phyloP scores from a whole-genome alignment of 1,140 invertebrate genomes.

The Cryptotermes secundus region DNA sequence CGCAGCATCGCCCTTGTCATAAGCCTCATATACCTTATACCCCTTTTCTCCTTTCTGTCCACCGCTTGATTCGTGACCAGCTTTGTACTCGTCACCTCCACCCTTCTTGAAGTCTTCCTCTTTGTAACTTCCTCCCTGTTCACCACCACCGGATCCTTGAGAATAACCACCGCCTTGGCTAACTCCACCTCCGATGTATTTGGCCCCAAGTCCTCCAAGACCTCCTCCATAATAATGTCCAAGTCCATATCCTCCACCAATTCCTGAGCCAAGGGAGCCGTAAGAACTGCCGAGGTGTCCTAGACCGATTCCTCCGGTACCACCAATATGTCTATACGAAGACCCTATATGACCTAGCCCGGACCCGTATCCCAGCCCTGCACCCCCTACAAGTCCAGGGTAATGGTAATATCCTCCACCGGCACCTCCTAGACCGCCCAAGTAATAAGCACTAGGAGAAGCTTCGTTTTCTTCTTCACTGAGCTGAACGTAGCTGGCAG shows the following conservation, averaged over 20 bases:
- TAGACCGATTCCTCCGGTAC: neutral
- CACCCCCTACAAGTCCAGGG: neutral
- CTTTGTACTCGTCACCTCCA: conserved; percentile 32
- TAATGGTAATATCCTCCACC: neutral
- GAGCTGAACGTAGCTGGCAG: conserved; percentile 49
- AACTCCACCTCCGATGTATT: neutral
- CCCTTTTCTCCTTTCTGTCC: conserved; percentile 36
- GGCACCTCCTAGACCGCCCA: neutral
- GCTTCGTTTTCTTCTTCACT: conserved; percentile 44
- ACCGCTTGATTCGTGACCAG: conserved; percentile 23
- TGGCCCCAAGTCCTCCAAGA: conserved; percentile 1
- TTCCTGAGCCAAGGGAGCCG: neutral
- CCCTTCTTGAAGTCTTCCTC: conserved; percentile 32
- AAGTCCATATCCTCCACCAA: conserved; percentile 23
- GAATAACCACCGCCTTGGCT: neutral
- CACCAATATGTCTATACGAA: neutral
- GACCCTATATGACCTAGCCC: neutral
- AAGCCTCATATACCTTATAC: conserved; percentile 41
- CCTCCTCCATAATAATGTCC: conserved; percentile 20
- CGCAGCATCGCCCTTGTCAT: conserved; percentile 58
- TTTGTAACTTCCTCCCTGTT: conserved; percentile 19
- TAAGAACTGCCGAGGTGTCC: neutral
- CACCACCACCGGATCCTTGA: neutral
- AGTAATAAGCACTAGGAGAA: neutral
- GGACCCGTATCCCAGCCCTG: neutral